A percentile compares a stretch with the other conserved stretches of the same genome.
phyloP scores from a whole-genome alignment of 2,113 vertebrate species.

The Sciurus niger region DNA sequence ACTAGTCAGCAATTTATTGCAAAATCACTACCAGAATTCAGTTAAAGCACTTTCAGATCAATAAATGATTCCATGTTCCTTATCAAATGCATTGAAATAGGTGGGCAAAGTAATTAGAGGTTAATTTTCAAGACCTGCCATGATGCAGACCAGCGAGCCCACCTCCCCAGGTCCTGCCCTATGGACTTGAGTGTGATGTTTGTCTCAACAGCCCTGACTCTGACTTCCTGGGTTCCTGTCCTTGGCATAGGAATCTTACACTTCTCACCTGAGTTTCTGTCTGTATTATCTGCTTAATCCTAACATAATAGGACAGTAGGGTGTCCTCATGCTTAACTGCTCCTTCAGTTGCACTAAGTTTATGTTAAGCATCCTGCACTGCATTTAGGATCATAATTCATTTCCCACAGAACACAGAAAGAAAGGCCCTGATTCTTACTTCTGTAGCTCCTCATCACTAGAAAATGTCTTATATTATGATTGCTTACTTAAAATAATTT shows the following conservation, averaged over 20 bases:
- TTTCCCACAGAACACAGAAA: background rate
- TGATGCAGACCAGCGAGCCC: background rate
- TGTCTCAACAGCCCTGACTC: background rate
- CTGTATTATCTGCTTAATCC: background rate
- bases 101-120: background rate
- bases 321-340: background rate
- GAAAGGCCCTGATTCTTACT: background rate
- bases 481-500: background rate
- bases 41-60: slow-evolving; percentile 31
- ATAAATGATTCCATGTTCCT: slow-evolving; percentile 18
- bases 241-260: background rate
- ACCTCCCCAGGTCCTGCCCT: no score
- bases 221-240: background rate
- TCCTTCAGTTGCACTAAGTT: background rate
- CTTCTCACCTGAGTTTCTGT: no score
- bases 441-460: background rate
- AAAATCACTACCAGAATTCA: slow-evolving; percentile 43
- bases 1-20: background rate
- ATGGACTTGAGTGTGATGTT: rapidly evolving
- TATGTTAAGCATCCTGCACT: background rate
- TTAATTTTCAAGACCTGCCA: background rate
- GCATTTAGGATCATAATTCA: background rate
- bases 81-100: background rate
- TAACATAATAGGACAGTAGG: no score
- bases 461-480: background rate